Conservation (phyloP, 1,140 invertebrate species). For the Daktulosphaira vitifoliae region DNA sequence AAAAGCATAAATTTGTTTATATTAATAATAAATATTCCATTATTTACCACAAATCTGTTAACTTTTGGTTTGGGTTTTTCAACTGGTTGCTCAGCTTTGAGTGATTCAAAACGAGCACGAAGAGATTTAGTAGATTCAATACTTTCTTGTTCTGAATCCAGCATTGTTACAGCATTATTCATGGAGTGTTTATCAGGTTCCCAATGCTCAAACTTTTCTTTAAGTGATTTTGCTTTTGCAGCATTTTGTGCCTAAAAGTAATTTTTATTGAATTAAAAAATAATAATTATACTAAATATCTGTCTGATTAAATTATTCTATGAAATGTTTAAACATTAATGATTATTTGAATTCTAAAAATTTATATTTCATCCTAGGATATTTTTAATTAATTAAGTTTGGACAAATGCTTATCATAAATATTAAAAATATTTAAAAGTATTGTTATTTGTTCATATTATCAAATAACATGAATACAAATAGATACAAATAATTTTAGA, state of each 20-base stretch:
- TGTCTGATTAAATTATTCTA: background rate
- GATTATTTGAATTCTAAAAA: no score
- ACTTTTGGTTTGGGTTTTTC: constrained; percentile 59
- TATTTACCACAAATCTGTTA: constrained; percentile 75
- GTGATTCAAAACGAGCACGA: constrained; percentile 65
- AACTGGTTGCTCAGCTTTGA: constrained; percentile 49
- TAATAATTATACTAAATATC: background rate
- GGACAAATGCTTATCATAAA: no score
- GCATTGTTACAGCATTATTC: constrained; percentile 40
- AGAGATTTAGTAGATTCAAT: constrained; percentile 61
- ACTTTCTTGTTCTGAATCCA: constrained; percentile 49
- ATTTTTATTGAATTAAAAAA: background rate
- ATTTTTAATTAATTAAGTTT: no score
- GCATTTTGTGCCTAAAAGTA: constrained; percentile 58
- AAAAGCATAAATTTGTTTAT: constrained; percentile 12
- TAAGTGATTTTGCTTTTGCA: constrained; percentile 73
- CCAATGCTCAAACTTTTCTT: constrained; percentile 87
- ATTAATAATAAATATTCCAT: no score
- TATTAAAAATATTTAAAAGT: no score
- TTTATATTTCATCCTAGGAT: no score
- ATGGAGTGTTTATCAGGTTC: constrained; percentile 48
- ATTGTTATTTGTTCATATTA: no score
- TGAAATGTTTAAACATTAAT: no score
- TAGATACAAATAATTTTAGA: background rate
- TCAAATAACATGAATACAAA: no score